A percentile compares a stretch with the other conserved stretches of the same genome.
Conservation (phyloP, 2,888 invertebrate genomes). For the Eristalinus aeneus region DNA sequence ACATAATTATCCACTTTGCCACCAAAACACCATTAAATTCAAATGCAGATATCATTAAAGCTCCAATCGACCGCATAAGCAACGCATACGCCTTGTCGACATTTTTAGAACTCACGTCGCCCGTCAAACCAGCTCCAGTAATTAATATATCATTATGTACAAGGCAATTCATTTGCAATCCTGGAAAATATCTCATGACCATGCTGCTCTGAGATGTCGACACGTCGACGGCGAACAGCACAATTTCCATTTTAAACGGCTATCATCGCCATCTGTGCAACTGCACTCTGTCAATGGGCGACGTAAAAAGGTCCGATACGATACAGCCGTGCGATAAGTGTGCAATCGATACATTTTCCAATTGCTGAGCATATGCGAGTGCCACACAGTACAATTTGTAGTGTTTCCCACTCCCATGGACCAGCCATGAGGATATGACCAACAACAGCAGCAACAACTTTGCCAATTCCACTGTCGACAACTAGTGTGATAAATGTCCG, state of each 20-base stretch:
- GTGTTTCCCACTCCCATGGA: slow-evolving; percentile 29
- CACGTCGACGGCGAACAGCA: slow-evolving; percentile 25
- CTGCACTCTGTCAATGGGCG: slow-evolving; percentile 55
- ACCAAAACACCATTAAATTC: not conserved
- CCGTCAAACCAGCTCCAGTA: slow-evolving; percentile 20
- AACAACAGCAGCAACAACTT: slow-evolving; percentile 20
- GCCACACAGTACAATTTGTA: slow-evolving; percentile 65
- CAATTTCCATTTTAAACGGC: slow-evolving; percentile 60
- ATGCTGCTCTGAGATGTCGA: slow-evolving; percentile 38
- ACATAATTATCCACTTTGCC: not conserved
- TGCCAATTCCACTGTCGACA: slow-evolving; percentile 23
- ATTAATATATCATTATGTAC: slow-evolving; percentile 53
- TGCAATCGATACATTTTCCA: slow-evolving; percentile 66
- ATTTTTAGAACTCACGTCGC: slow-evolving; percentile 12
- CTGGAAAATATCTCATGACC: slow-evolving; percentile 34
- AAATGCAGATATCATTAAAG: not conserved
- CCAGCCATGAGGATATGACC: slow-evolving; percentile 9
- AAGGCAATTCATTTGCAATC: slow-evolving; percentile 49
- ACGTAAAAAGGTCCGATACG: slow-evolving; percentile 55
- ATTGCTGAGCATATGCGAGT: slow-evolving; percentile 54
- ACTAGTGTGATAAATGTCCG: slow-evolving; percentile 61
- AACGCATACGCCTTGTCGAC: not conserved
- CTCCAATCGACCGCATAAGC: not conserved
- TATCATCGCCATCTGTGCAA: slow-evolving; percentile 68
- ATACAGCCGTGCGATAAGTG: slow-evolving; percentile 58